These are phyloP conservation scores for Epinephelus moara DNA, from an alignment of 2,113 vertebrate genomes.

Conservation along the genomic window DNA sequence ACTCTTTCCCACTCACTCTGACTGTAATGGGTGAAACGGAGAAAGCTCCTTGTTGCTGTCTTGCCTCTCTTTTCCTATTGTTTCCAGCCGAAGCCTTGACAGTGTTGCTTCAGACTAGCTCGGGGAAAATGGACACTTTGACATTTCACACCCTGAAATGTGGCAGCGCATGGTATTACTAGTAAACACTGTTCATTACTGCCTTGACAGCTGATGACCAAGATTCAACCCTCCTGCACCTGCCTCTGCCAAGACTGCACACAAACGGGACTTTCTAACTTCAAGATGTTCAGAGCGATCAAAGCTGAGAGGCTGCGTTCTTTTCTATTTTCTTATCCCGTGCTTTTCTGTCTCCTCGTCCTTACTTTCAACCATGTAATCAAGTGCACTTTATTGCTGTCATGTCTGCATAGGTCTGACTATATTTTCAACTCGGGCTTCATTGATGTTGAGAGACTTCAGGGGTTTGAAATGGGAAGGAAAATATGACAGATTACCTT, in stretches of 20 bases:
- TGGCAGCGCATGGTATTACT: conserved; percentile 62
- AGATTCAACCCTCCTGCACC: conserved; percentile 55
- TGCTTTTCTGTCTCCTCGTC: conserved; percentile 47
- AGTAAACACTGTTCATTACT: conserved; percentile 73
- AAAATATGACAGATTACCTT: conserved; percentile 20
- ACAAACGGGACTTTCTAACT: conserved; percentile 41
- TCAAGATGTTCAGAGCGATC: conserved; percentile 36
- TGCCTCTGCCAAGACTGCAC: conserved; percentile 40
- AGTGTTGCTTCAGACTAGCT: conserved; percentile 61
- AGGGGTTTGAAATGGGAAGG: neutral
- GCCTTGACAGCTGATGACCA: conserved; percentile 68
- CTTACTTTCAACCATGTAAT: conserved; percentile 67
- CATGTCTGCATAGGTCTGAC: conserved; percentile 50
- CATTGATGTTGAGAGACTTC: conserved; percentile 42
- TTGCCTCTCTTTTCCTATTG: conserved; percentile 55
- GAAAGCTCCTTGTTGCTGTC: conserved; percentile 61
- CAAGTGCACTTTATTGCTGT: conserved; percentile 70
- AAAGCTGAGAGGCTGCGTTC: conserved; percentile 49
- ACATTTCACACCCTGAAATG: conserved; percentile 75
- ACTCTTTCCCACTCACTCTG: conserved; percentile 53
- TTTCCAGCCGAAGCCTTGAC: conserved; percentile 62
- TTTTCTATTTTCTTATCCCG: conserved; percentile 29
- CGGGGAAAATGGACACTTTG: conserved; percentile 72
- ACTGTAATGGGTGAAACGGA: conserved; percentile 72
- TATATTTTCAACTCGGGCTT: conserved; percentile 47